phyloP scores from a whole-genome alignment of 2,797 vertebrate genomes.

The Perodicticus potto region DNA sequence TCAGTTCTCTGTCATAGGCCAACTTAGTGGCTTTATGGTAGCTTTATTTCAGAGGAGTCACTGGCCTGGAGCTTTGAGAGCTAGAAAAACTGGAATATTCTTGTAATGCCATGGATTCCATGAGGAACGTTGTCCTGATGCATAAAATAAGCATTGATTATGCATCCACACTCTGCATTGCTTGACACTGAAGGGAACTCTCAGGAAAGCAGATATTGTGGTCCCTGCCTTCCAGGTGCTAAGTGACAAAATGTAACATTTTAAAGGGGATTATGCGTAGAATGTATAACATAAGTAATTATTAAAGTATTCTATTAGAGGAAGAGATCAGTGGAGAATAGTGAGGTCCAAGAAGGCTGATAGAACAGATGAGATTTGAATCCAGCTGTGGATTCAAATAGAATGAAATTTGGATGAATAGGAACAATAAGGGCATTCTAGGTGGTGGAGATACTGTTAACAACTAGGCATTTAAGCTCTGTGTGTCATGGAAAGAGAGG shows the following conservation, averaged over 20 bases:
- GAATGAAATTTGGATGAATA: not conserved
- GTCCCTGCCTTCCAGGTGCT: not conserved
- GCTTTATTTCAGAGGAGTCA: conserved; percentile 10
- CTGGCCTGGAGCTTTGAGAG: conserved; percentile 13
- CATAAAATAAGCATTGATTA: not conserved
- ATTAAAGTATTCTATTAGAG: not conserved
- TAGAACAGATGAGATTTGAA: not conserved
- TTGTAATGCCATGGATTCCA: not conserved
- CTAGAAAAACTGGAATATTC: not conserved
- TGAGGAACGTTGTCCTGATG: not conserved
- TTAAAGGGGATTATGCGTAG: not conserved
- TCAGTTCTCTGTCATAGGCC: conserved; percentile 12
- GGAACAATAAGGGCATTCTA: not conserved
- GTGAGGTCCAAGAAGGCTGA: not conserved
- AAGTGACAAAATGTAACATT: conserved; percentile 20
- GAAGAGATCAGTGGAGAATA: not conserved
- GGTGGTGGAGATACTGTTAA: not conserved
- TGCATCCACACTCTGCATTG: not conserved
- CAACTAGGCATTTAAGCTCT: not conserved
- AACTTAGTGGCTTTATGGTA: not conserved
- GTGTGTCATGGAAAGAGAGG: not conserved
- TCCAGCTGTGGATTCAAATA: not conserved
- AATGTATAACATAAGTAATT: not conserved
- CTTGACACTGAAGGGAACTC: not conserved
- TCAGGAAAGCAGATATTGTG: not conserved